Conservation (phyloP, 1,140 invertebrate genomes). For the Trinorchestia longiramus region DNA sequence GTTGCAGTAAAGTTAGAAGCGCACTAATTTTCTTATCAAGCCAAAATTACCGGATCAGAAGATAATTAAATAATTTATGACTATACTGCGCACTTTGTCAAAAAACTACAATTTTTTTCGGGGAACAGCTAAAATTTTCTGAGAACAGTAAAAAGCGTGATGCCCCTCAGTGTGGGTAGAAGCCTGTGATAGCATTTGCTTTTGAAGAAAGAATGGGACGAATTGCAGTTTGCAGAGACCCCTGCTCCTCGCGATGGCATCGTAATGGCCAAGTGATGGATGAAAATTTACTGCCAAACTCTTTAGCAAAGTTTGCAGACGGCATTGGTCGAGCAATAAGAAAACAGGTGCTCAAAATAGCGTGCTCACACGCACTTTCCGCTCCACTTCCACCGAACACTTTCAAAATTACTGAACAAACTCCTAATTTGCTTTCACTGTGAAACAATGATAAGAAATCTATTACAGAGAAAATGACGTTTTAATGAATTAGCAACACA, state of each 20-base stretch:
- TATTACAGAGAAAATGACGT: not conserved
- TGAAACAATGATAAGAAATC: not conserved
- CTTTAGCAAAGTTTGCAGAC: slow-evolving; percentile 11
- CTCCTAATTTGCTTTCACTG: not conserved
- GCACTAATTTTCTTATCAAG: not conserved
- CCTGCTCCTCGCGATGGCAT: not conserved
- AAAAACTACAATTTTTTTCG: not conserved
- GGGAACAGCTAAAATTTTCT: not conserved
- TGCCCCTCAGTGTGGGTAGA: not conserved
- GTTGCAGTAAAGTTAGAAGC: not conserved
- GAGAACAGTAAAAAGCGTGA: not conserved
- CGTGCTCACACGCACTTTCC: not conserved
- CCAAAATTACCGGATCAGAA: not conserved
- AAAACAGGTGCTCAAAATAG: not conserved
- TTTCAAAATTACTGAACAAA: not conserved
- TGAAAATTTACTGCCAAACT: slow-evolving; percentile 43
- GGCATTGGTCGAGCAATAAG: not conserved
- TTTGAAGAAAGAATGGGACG: not conserved
- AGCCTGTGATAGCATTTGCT: not conserved
- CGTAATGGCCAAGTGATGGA: not conserved
- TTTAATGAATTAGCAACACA: not conserved
- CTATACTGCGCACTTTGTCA: not conserved
- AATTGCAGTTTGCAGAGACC: not conserved
- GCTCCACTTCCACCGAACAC: not conserved
- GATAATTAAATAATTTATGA: not conserved